Conservation (phyloP, 2,797 vertebrate species). For the Gadopsis marmoratus region DNA sequence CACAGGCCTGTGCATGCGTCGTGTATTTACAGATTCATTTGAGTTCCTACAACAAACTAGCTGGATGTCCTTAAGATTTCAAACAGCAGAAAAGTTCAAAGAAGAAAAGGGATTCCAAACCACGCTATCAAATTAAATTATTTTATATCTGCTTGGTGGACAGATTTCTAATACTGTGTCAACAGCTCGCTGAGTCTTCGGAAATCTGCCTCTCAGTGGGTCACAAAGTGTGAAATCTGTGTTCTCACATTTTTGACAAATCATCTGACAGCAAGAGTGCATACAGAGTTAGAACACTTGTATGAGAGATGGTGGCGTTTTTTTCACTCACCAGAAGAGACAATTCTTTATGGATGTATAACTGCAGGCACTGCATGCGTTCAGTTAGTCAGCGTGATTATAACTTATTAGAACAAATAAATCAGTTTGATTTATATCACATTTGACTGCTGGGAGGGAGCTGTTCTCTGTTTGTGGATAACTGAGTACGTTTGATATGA, state of each 20-base stretch:
- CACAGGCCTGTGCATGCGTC: neutral
- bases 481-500: constrained; percentile 7
- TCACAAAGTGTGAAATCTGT: constrained; percentile 61
- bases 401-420: neutral
- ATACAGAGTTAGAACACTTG: constrained; percentile 7
- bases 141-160: constrained; percentile 30
- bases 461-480: neutral
- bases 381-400: constrained; percentile 1
- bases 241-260: constrained; percentile 47
- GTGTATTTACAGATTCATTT: neutral
- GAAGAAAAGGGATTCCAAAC: constrained; percentile 10
- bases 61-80: constrained; percentile 7
- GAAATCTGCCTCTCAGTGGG: constrained; percentile 45
- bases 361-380: constrained; percentile 4
- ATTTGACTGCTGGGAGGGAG: neutral
- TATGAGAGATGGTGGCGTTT: constrained; percentile 20
- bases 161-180: constrained; percentile 40
- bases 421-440: constrained; percentile 14
- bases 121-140: constrained; percentile 24
- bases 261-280: constrained; percentile 27
- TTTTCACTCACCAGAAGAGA: constrained; percentile 23
- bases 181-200: constrained; percentile 36
- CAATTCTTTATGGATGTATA: constrained; percentile 28
- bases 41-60: neutral
- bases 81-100: constrained; percentile 11